Evolutionary conservation across 2,797 vertebrate genomes (phyloP).

Genomic region (Epinephelus coioides): DNA sequence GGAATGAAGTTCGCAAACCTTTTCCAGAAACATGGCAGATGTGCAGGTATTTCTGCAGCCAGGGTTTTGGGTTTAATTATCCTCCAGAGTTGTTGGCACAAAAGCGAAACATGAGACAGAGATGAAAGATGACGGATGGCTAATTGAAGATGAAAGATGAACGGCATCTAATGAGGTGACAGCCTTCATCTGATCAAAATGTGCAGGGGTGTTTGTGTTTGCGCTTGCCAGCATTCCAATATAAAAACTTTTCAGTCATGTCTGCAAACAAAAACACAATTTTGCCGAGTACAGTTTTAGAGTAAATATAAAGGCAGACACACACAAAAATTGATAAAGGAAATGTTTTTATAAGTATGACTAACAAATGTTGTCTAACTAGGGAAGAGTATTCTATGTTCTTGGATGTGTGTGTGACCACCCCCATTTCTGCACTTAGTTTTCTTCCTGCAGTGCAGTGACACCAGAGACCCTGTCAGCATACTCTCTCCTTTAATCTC

Average conservation of each 20-base stretch:
- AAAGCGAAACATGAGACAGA: conserved; percentile 47
- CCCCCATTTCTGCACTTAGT: conserved; percentile 12
- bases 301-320: conserved; percentile 5
- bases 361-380: background rate
- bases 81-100: conserved; percentile 32
- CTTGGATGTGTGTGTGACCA: conserved; percentile 10
- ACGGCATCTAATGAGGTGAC: conserved; percentile 55
- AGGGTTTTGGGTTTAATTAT: conserved; percentile 40
- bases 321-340: background rate
- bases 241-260: background rate
- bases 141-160: conserved; percentile 76
- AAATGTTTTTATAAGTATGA: background rate
- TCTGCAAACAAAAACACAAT: background rate
- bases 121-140: conserved; percentile 66
- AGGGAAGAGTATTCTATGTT: background rate
- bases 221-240: conserved; percentile 20
- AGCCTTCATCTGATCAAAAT: conserved; percentile 57
- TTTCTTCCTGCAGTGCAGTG: conserved; percentile 12
- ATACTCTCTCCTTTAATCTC: conserved; percentile 38
- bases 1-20: conserved; percentile 18
- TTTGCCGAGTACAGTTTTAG: background rate
- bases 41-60: conserved; percentile 32
- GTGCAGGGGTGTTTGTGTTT: conserved; percentile 2
- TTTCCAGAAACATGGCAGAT: conserved; percentile 37
- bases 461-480: conserved; percentile 52